A percentile compares a stretch with the other conserved stretches of the same genome.
phyloP scores from a whole-genome alignment of 1,140 invertebrate species.

The Pristionchus pacificus region DNA sequence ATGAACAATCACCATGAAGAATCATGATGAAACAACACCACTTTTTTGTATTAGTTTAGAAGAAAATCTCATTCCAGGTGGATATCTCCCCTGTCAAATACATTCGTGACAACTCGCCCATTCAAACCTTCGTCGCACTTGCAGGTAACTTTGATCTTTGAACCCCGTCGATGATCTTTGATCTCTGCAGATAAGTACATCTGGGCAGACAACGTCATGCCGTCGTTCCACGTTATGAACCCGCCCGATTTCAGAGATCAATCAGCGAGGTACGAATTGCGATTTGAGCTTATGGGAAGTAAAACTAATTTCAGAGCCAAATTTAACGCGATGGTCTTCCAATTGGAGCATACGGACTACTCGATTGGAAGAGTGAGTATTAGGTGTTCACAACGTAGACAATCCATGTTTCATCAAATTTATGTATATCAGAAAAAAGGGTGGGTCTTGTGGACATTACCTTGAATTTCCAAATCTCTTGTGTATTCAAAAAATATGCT shows the following conservation, averaged over 20 bases:
- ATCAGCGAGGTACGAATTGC: not conserved
- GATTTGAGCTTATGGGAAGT: no score
- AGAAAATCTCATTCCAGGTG: slow-evolving; percentile 30
- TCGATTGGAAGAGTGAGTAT: slow-evolving; percentile 47
- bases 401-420: no score
- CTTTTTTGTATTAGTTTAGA: no score
- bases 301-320: no score
- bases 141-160: slow-evolving; percentile 40
- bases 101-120: slow-evolving; percentile 50
- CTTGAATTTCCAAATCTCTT: no score
- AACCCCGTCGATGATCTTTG: not conserved
- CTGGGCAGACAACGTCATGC: slow-evolving; percentile 58
- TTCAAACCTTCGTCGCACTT: slow-evolving; percentile 55
- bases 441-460: no score
- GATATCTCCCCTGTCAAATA: slow-evolving; percentile 57
- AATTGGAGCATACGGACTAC: slow-evolving; percentile 52
- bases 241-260: slow-evolving; percentile 50
- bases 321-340: slow-evolving; percentile 54
- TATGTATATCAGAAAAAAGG: no score
- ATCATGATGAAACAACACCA: no score
- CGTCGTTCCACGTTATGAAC: slow-evolving; percentile 54
- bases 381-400: not conserved
- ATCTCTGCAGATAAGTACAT: slow-evolving; percentile 55
- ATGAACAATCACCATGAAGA: no score
- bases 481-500: no score